A percentile compares a stretch with the other conserved stretches of the same genome.
These are phyloP conservation scores for Biston stratarius DNA, from an alignment of 2,888 invertebrate genomes.

Conservation along the genomic window DNA sequence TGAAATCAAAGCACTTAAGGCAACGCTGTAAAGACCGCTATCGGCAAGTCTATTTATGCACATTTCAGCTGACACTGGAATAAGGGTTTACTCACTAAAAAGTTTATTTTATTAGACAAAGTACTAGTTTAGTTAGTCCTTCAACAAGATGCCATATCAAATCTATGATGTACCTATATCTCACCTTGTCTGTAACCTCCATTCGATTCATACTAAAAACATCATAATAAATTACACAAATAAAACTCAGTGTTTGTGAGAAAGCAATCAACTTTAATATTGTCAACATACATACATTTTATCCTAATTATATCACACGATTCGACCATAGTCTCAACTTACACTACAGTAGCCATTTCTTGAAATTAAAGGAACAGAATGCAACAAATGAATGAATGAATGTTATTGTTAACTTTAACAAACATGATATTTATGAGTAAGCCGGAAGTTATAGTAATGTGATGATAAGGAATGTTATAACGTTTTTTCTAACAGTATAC, in stretches of 20 bases:
- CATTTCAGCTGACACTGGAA: too few species aligned
- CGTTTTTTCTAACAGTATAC: neutral
- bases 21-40: too few species aligned
- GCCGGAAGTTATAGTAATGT: neutral
- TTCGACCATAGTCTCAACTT: constrained; percentile 22
- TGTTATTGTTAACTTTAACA: neutral
- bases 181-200: too few species aligned
- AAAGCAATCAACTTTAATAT: constrained; percentile 24
- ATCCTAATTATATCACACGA: constrained; percentile 36
- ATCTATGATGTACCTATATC: too few species aligned
- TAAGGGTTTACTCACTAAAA: too few species aligned
- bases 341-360: constrained; percentile 25
- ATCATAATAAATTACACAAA: too few species aligned
- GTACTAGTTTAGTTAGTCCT: too few species aligned
- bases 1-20: too few species aligned
- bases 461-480: neutral
- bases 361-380: neutral
- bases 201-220: neutral
- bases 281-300: constrained; percentile 16
- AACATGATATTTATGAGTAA: neutral
- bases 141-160: too few species aligned
- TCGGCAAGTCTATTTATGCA: too few species aligned
- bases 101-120: too few species aligned
- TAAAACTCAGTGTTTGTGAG: neutral
- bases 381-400: neutral